Evolutionary conservation across 1,140 invertebrate species (phyloP).

Genomic region (Pinna nobilis): DNA sequence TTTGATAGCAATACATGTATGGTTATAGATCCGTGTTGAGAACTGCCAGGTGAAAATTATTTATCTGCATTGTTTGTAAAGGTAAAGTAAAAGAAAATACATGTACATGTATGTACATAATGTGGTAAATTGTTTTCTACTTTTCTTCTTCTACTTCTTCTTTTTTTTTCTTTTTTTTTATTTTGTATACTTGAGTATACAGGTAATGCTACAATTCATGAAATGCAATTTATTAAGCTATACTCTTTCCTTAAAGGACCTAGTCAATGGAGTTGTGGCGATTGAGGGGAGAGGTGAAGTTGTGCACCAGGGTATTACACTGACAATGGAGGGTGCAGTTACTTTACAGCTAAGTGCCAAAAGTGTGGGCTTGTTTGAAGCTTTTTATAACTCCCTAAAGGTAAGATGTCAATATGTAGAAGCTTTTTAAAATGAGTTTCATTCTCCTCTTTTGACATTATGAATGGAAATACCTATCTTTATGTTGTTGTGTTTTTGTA

Average conservation of each 20-base stretch:
- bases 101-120: too few relatives aligned
- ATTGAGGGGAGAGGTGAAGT: constrained; percentile 86
- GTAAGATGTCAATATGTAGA: constrained; percentile 75
- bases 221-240: too few relatives aligned
- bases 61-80: too few relatives aligned
- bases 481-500: background rate
- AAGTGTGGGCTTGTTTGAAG: constrained; percentile 95
- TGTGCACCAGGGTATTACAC: constrained; percentile 92
- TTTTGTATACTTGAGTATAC: too few relatives aligned
- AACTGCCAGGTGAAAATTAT: too few relatives aligned
- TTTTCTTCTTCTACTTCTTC: too few relatives aligned
- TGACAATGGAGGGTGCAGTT: constrained; percentile 91
- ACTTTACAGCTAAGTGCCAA: constrained; percentile 94
- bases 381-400: constrained; percentile 91
- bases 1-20: too few relatives aligned
- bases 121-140: too few relatives aligned
- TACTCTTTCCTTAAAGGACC: constrained; percentile 79
- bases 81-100: too few relatives aligned
- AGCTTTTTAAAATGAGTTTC: background rate
- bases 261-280: constrained; percentile 87
- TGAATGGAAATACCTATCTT: background rate
- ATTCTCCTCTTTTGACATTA: background rate
- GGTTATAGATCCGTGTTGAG: too few relatives aligned
- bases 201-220: too few relatives aligned
- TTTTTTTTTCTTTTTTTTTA: too few relatives aligned